Evolutionary conservation across 2,113 vertebrate genomes (phyloP).

Genomic region (Tor tambroides): DNA sequence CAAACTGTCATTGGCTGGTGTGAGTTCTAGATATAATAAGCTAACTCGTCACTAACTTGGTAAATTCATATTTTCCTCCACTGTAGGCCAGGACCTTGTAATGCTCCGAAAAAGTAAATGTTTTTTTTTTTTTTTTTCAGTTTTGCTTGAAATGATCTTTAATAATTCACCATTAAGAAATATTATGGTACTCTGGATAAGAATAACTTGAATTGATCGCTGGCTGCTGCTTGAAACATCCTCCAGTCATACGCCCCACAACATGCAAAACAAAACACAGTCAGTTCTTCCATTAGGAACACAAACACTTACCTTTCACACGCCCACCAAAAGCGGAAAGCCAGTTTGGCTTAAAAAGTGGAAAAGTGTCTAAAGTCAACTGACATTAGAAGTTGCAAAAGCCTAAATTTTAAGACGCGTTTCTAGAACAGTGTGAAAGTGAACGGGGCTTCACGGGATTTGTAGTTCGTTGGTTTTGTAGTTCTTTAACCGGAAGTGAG

Average conservation of each 20-base stretch:
- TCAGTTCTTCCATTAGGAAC: neutral
- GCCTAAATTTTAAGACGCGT: neutral
- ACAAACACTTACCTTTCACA: slow-evolving; percentile 29
- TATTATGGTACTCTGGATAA: neutral
- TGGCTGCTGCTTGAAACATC: slow-evolving; percentile 13
- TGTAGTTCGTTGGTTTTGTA: slow-evolving; percentile 41
- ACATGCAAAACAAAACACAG: neutral
- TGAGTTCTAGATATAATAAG: too few relatives aligned
- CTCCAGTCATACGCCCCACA: neutral
- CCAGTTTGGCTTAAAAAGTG: neutral
- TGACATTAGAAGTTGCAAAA: neutral
- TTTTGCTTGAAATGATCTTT: neutral
- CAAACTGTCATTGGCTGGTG: too few relatives aligned
- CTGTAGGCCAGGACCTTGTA: neutral
- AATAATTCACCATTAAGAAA: neutral
- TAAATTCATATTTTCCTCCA: neutral
- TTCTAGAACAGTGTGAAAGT: neutral
- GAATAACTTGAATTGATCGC: neutral
- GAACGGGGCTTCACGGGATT: neutral
- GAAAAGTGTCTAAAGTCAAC: neutral
- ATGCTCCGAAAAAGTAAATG: neutral
- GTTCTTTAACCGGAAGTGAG: slow-evolving; percentile 12
- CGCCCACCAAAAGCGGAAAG: neutral
- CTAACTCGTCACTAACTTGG: neutral
- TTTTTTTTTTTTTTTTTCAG: neutral